These are phyloP conservation scores for Acanthopleura granulata DNA, from an alignment of 2,888 invertebrate genomes.

Conservation along the genomic window DNA sequence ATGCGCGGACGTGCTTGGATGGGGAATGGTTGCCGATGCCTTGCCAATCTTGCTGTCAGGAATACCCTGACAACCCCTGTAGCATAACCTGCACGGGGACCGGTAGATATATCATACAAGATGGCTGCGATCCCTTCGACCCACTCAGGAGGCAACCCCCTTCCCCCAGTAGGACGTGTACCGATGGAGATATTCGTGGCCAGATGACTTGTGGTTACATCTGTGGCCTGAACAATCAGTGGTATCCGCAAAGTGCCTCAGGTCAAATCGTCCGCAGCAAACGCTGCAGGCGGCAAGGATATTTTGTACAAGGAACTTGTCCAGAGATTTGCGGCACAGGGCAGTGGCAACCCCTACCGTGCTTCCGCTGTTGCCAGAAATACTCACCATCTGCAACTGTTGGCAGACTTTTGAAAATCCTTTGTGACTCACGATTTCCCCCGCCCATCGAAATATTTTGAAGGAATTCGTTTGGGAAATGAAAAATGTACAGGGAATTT, in stretches of 20 bases:
- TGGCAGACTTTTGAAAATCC: too few species aligned
- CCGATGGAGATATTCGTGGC: background rate
- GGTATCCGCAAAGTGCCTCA: background rate
- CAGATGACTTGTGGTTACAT: background rate
- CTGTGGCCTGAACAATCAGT: background rate
- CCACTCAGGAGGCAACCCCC: background rate
- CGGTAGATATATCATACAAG: background rate
- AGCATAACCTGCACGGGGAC: background rate
- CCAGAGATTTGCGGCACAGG: background rate
- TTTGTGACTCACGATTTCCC: too few species aligned
- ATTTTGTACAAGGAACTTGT: background rate
- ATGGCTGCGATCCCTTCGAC: background rate
- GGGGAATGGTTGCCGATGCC: background rate
- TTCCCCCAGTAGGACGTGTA: background rate
- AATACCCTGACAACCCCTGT: background rate
- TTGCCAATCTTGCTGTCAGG: background rate
- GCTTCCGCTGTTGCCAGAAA: background rate
- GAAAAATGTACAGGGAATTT: too few species aligned
- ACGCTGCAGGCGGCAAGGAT: background rate
- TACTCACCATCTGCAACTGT: background rate
- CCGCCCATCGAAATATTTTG: too few species aligned
- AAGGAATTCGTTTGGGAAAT: too few species aligned
- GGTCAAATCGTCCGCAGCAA: background rate
- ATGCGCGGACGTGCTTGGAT: background rate
- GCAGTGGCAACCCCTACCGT: background rate